These are phyloP conservation scores for Cheilosia variabilis DNA, from an alignment of 2,888 invertebrate species.

Conservation along the genomic window DNA sequence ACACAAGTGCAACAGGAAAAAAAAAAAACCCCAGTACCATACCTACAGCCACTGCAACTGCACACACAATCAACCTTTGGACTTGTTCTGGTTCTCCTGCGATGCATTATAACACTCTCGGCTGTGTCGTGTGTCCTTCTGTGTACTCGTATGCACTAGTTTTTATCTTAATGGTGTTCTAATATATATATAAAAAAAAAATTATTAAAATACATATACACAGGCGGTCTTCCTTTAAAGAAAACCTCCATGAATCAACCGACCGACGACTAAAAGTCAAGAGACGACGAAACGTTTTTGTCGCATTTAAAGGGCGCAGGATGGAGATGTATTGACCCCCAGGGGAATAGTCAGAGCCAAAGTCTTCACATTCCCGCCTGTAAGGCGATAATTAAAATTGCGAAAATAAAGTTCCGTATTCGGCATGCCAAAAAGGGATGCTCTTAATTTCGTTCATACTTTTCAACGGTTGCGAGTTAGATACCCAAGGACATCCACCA, in stretches of 20 bases:
- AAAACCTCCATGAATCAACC: background rate
- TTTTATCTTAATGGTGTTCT: constrained; percentile 11
- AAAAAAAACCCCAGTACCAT: background rate
- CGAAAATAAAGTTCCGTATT: background rate
- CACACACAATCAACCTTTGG: background rate
- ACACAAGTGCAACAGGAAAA: background rate
- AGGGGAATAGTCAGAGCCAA: background rate
- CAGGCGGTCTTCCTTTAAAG: constrained; percentile 11
- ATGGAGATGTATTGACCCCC: constrained; percentile 9
- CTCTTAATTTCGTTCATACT: no score
- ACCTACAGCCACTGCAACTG: background rate
- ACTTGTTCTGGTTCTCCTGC: constrained; percentile 5
- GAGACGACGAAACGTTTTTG: background rate
- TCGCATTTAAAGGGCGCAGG: background rate
- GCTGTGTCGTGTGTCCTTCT: background rate
- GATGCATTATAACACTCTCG: constrained; percentile 17
- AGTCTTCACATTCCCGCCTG: background rate
- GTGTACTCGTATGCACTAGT: background rate
- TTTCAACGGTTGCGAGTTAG: no score
- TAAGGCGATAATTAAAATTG: constrained; percentile 11
- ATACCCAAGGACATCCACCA: no score
- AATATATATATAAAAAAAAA: background rate
- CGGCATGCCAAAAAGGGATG: no score
- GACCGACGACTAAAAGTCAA: background rate
- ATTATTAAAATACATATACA: background rate